Evolutionary conservation across 2,113 vertebrate species (phyloP).

Genomic region (Melierax canorus): DNA sequence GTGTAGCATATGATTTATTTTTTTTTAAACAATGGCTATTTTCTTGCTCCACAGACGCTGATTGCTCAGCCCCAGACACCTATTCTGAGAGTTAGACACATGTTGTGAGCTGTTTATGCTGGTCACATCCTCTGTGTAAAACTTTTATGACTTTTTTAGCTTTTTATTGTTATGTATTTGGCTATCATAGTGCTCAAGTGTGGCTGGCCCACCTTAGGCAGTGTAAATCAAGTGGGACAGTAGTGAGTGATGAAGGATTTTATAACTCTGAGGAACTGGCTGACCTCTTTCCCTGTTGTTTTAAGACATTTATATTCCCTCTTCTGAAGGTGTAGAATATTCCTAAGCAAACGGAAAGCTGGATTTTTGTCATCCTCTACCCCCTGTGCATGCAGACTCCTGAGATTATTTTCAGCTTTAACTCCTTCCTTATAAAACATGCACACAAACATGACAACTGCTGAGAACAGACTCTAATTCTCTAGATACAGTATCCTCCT

Average conservation of each 20-base stretch:
- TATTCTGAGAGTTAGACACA: background rate
- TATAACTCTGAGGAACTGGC: background rate
- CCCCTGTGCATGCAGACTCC: background rate
- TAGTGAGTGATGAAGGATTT: constrained; percentile 50
- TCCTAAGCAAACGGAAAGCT: background rate
- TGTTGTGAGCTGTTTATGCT: constrained; percentile 7
- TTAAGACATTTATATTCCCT: background rate
- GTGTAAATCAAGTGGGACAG: constrained; percentile 16
- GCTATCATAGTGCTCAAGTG: background rate
- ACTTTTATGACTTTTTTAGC: background rate
- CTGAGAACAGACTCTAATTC: background rate
- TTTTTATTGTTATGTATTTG: constrained; percentile 36
- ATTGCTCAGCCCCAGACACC: background rate
- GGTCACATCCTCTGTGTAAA: constrained; percentile 35
- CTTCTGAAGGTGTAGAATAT: background rate
- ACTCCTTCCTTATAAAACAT: background rate
- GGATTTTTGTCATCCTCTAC: background rate
- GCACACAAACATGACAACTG: background rate
- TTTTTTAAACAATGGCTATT: background rate
- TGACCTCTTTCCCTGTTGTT: background rate
- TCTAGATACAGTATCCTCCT: background rate
- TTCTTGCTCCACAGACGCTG: background rate
- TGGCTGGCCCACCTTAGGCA: background rate
- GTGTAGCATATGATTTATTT: background rate
- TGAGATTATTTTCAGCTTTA: background rate